Conservation (phyloP, 2,888 invertebrate genomes). For the Eupithecia pulchellata region DNA sequence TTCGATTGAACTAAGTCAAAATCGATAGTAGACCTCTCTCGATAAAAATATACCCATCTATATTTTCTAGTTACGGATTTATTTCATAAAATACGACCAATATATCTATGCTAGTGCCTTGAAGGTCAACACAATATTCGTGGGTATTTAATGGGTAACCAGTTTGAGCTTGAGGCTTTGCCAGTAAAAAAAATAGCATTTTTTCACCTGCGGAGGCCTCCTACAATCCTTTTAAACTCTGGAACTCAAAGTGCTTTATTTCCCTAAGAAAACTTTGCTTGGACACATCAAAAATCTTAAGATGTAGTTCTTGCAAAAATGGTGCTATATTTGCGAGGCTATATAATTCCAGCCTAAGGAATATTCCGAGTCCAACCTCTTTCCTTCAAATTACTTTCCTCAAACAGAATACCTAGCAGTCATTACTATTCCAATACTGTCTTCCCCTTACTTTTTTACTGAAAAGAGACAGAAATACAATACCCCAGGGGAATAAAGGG, state of each 20-base stretch:
- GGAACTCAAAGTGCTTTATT: background rate
- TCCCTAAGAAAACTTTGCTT: background rate
- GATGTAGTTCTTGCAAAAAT: background rate
- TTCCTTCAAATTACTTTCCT: constrained; percentile 34
- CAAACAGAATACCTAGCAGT: constrained; percentile 34
- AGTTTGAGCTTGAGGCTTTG: too few relatives aligned
- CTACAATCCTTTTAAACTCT: background rate
- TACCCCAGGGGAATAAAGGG: constrained; percentile 48
- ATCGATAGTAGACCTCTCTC: too few relatives aligned
- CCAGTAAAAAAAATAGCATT: background rate
- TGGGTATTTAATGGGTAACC: too few relatives aligned
- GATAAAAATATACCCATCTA: too few relatives aligned
- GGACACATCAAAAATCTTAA: background rate
- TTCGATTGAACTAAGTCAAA: too few relatives aligned
- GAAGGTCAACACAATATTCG: too few relatives aligned
- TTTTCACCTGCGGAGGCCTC: background rate
- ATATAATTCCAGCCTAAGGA: constrained; percentile 6
- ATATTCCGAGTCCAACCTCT: constrained; percentile 15
- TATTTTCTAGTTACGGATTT: too few relatives aligned
- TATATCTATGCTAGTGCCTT: too few relatives aligned
- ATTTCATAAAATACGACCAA: too few relatives aligned
- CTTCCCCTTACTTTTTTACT: constrained; percentile 67
- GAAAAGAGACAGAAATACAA: constrained; percentile 50
- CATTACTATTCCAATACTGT: constrained; percentile 44
- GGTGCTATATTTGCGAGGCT: background rate